A percentile compares a stretch with the other conserved stretches of the same genome.
Evolutionary conservation across 2,113 vertebrate species (phyloP).

Genomic region (Vidua macroura): DNA sequence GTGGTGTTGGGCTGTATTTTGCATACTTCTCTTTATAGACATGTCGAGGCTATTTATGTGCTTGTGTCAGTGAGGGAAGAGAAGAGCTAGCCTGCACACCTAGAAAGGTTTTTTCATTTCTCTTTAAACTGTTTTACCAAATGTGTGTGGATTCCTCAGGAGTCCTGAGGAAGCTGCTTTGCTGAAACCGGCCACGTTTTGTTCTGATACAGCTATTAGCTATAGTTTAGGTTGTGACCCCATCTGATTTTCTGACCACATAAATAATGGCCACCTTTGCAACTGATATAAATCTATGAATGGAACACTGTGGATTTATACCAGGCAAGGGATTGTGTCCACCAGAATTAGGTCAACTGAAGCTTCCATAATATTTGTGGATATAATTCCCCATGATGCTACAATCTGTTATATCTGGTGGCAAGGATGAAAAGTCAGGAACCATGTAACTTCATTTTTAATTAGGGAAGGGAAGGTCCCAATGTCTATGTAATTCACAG

Average conservation of each 20-base stretch:
- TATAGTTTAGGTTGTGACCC: neutral
- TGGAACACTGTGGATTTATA: neutral
- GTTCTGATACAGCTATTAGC: neutral
- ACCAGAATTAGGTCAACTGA: neutral
- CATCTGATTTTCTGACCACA: neutral
- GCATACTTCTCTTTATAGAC: conserved; percentile 39
- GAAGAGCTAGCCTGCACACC: neutral
- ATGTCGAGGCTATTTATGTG: conserved; percentile 50
- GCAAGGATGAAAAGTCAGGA: conserved; percentile 5
- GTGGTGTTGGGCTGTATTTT: conserved; percentile 32
- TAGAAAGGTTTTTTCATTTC: neutral
- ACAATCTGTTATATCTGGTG: neutral
- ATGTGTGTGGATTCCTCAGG: neutral
- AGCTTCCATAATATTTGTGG: neutral
- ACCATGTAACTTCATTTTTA: neutral
- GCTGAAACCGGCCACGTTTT: neutral
- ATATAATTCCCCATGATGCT: neutral
- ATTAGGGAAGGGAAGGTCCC: neutral
- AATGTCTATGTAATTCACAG: neutral
- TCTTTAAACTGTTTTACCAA: neutral
- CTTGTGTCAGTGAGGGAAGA: neutral
- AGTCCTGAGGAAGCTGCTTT: neutral
- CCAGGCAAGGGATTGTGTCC: neutral
- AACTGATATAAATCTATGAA: neutral
- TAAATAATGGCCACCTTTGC: neutral